Evolutionary conservation across 2,797 vertebrate species (phyloP).

Genomic region (Lateolabrax maculatus): DNA sequence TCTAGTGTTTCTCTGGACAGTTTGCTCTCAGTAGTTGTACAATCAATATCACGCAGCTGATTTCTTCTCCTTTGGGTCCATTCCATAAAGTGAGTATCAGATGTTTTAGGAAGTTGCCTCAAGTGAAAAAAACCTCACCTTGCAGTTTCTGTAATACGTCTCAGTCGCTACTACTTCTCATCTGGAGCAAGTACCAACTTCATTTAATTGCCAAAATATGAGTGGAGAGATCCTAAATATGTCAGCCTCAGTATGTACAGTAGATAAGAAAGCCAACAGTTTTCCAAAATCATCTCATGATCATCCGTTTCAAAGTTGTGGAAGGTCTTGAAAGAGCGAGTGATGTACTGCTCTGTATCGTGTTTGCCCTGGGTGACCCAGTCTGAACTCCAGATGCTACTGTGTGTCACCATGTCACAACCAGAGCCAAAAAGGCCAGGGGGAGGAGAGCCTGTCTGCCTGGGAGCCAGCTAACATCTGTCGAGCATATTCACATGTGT

Average conservation of each 20-base stretch:
- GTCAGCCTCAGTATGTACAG: conserved; percentile 14
- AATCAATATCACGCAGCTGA: conserved; percentile 69
- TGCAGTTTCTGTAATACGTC: conserved; percentile 31
- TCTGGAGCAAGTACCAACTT: conserved; percentile 19
- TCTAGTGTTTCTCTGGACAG: conserved; percentile 27
- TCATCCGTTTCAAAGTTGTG: conserved; percentile 43
- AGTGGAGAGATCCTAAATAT: conserved; percentile 18
- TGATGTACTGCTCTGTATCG: conserved; percentile 63
- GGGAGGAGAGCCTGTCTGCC: conserved; percentile 80
- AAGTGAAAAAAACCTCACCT: conserved; percentile 39
- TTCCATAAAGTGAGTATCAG: conserved; percentile 57
- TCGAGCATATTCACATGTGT: conserved; percentile 85
- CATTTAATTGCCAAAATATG: conserved; percentile 21
- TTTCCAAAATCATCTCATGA: conserved; percentile 30
- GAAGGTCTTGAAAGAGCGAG: conserved; percentile 54
- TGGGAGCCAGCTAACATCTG: conserved; percentile 86
- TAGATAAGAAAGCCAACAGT: conserved; percentile 20
- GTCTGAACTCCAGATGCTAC: conserved; percentile 85
- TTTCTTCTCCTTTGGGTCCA: conserved; percentile 60
- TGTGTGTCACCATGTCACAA: conserved; percentile 86
- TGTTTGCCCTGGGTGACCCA: conserved; percentile 81
- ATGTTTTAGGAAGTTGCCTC: conserved; percentile 61
- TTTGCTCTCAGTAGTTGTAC: conserved; percentile 54
- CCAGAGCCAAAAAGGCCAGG: conserved; percentile 80
- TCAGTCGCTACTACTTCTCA: conserved; percentile 23